phyloP scores from a whole-genome alignment of 2,113 vertebrate genomes.

The Cervus canadensis region DNA sequence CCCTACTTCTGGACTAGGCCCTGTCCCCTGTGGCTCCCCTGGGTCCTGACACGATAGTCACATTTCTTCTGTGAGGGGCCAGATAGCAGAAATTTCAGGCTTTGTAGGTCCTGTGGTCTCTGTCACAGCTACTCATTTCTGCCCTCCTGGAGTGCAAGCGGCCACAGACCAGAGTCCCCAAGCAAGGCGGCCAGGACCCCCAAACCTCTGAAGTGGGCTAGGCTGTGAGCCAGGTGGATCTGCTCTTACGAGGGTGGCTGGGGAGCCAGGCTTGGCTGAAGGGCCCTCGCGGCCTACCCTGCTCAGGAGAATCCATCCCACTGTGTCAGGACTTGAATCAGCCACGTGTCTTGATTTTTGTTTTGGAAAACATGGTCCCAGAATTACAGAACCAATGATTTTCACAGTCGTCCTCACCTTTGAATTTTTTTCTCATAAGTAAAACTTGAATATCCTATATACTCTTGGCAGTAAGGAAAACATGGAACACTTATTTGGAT shows the following conservation, averaged over 20 bases:
- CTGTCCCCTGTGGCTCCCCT: accelerated
- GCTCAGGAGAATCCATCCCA: background rate
- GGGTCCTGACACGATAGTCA: accelerated
- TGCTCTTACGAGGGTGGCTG: background rate
- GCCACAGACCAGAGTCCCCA: accelerated
- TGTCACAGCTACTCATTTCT: accelerated
- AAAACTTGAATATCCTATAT: accelerated
- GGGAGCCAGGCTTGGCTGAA: accelerated
- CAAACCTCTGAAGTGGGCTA: background rate
- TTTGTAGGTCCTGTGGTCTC: accelerated
- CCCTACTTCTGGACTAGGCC: accelerated
- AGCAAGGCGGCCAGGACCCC: background rate
- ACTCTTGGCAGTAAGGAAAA: background rate
- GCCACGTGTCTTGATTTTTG: background rate
- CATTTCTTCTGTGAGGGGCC: accelerated
- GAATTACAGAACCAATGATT: background rate
- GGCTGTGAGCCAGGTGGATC: background rate
- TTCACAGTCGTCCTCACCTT: accelerated
- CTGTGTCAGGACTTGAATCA: accelerated
- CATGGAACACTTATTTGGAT: background rate
- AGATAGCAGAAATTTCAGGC: accelerated
- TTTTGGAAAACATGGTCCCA: background rate
- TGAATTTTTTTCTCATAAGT: accelerated
- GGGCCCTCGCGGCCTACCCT: accelerated
- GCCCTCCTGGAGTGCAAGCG: accelerated